Evolutionary conservation across 1,140 invertebrate species (phyloP).

Genomic region (Lepidotrigona ventralis): DNA sequence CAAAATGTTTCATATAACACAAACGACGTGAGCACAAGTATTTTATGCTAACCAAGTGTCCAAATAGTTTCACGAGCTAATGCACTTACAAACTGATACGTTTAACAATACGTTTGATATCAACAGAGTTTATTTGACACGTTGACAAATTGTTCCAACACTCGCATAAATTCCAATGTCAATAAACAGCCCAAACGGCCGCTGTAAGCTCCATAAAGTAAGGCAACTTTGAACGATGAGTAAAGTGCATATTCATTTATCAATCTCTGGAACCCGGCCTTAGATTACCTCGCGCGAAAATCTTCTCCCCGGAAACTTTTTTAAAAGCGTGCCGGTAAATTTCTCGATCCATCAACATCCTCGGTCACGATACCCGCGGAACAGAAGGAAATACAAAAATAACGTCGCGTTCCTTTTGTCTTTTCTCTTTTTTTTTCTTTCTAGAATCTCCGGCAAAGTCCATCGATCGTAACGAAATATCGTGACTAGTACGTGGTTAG

Average conservation of each 20-base stretch:
- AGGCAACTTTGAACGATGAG: not conserved
- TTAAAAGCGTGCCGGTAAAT: not conserved
- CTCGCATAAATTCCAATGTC: not conserved
- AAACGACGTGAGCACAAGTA: too few relatives aligned
- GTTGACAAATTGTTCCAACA: not conserved
- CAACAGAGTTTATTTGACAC: not conserved
- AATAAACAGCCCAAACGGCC: not conserved
- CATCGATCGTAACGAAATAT: slow-evolving; percentile 21
- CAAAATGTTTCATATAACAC: too few relatives aligned
- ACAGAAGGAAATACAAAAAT: slow-evolving; percentile 58
- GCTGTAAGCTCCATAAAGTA: not conserved
- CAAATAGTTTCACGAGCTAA: too few relatives aligned
- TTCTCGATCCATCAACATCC: slow-evolving; percentile 21
- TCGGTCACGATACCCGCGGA: slow-evolving; percentile 68
- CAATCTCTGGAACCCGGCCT: not conserved
- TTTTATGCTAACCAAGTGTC: too few relatives aligned
- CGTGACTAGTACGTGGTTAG: not conserved
- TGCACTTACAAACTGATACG: too few relatives aligned
- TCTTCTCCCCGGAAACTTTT: not conserved
- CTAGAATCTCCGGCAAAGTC: not conserved
- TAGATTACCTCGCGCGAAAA: not conserved
- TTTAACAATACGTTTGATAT: too few relatives aligned
- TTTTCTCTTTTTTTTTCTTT: too few relatives aligned
- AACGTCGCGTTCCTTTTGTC: slow-evolving; percentile 18
- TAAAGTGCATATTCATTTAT: not conserved